Base-by-base conservation (phyloP, 2,888 invertebrate species). In the Pterostichus niger region DNA sequence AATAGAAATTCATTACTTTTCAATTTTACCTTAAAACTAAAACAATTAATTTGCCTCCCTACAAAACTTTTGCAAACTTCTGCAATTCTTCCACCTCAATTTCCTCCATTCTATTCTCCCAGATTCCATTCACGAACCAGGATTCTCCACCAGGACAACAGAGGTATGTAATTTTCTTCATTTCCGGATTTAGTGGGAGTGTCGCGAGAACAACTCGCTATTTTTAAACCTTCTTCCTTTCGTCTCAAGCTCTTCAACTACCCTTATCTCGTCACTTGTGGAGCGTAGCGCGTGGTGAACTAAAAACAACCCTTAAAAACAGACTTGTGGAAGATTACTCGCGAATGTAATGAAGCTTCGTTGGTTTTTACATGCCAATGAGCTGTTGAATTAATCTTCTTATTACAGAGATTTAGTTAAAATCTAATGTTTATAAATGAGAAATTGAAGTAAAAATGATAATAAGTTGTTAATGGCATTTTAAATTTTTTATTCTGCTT, bases 101-200 rank as follows among this genome's bases (percentile, higher is more conserved):
- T 49, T 10, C 44, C 44, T 10, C 44, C 44, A 9, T 49, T 49
- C 49, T 49, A 49, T 49, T 49, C 49, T 49, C 11, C 49, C 2
- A 13, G 2, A 49, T 49, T 49, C 49, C 13, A 11, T 49, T 10
- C 49, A 49, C 49, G 49, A 11, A n/a, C 13, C 49, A 9, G 1
- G 40, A 9, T 49, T 49, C 13, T 49, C 49, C 49, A 11, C 49
- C 49, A 13, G 49, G n/a, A n/a, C 6, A 49, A n/a, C 49, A 56
- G 17, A 4, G 35, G 71, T 44, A 13, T 71, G 71, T 71, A 71
- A 71, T 71, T 71, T 13, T 44, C 49, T 73, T 73, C 73, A 73
- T 75, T 75, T 75, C 75, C 49, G 75, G 52, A 49, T 49, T 75
- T 15, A 6, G 75, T 71, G 24, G 46, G 75, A 24, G 52, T 75